phyloP scores from a whole-genome alignment of 2,888 invertebrate genomes.

The Sturmia bella region DNA sequence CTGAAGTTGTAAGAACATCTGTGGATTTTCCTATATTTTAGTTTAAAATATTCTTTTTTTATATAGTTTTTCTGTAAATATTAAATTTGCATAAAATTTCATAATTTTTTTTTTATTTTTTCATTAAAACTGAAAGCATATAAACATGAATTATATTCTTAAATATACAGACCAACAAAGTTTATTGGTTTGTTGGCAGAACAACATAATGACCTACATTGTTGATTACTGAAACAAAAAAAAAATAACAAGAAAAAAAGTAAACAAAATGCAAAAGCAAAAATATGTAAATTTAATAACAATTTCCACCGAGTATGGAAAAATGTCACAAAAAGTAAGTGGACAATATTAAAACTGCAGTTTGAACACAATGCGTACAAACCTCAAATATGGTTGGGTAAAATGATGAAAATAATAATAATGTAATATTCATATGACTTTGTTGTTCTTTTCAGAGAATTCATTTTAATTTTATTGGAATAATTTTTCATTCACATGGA shows the following conservation, averaged over 20 bases:
- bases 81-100: slow-evolving; percentile 33
- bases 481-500: neutral
- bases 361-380: neutral
- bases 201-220: slow-evolving; percentile 44
- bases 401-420: neutral
- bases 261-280: neutral
- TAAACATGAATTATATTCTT: neutral
- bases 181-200: neutral
- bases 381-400: neutral
- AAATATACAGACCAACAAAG: neutral
- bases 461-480: slow-evolving; percentile 6
- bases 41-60: too few relatives aligned
- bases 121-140: neutral
- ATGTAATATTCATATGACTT: slow-evolving; percentile 2
- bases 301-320: slow-evolving; percentile 35
- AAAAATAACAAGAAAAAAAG: neutral
- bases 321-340: slow-evolving; percentile 34
- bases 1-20: too few relatives aligned
- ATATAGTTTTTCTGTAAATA: slow-evolving; percentile 4
- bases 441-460: neutral
- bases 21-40: too few relatives aligned
- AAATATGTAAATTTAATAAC: slow-evolving; percentile 15
- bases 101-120: slow-evolving; percentile 33
- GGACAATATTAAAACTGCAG: slow-evolving; percentile 17
- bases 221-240: neutral